Evolutionary conservation across 1,140 invertebrate species (phyloP).

Genomic region (Harpegnathos saltator): DNA sequence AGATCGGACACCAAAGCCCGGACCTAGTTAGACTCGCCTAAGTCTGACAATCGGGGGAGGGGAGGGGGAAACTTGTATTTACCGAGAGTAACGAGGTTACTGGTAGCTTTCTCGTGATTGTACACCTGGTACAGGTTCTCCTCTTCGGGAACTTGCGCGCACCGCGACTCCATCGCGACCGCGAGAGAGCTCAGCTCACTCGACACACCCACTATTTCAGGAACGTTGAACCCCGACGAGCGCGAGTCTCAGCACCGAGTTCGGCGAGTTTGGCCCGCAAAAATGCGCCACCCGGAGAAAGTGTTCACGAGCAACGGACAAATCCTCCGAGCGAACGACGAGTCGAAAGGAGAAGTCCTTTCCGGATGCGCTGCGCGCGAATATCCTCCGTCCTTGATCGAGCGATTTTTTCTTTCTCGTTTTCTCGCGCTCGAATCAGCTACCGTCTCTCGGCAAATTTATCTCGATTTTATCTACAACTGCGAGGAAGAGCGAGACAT

Average conservation of each 20-base stretch:
- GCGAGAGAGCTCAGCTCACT: constrained; percentile 1
- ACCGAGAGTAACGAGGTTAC: constrained; percentile 67
- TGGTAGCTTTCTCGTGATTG: constrained; percentile 53
- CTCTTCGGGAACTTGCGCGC: constrained; percentile 26
- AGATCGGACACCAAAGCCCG: no score
- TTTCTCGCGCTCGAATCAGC: no score
- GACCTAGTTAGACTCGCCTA: neutral
- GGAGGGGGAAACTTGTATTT: constrained; percentile 44
- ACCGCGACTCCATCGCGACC: constrained; percentile 61
- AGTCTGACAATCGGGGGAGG: neutral
- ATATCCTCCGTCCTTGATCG: no score
- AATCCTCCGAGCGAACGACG: neutral
- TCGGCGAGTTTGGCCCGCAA: constrained; percentile 6
- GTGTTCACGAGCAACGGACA: neutral
- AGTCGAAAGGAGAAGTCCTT: no score
- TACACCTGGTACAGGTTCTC: constrained; percentile 66
- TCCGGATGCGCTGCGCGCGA: no score
- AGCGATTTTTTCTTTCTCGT: no score
- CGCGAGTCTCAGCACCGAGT: constrained; percentile 45
- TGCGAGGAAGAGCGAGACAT: no score
- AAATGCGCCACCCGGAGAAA: constrained; percentile 37
- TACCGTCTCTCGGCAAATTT: no score
- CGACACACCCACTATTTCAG: constrained; percentile 71
- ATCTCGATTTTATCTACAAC: no score
- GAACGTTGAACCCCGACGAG: constrained; percentile 63